phyloP scores from a whole-genome alignment of 2,113 vertebrate species.

The Cygnus atratus region DNA sequence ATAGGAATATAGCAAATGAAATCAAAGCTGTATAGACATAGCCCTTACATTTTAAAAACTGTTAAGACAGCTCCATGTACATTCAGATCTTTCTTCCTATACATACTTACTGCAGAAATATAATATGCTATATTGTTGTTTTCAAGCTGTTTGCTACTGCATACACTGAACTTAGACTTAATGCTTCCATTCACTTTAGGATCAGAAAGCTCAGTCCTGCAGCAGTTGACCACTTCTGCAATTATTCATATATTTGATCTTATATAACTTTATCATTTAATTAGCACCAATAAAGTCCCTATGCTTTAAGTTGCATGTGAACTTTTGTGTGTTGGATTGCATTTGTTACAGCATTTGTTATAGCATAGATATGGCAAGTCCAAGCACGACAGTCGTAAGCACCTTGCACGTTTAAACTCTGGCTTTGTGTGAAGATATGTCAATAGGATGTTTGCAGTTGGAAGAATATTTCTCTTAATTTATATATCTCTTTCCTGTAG shows the following conservation, averaged over 20 bases:
- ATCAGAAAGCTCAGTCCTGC: constrained; percentile 3
- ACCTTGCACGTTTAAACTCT: neutral
- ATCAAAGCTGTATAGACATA: constrained; percentile 21
- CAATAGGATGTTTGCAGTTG: neutral
- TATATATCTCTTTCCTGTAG: neutral
- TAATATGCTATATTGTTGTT: neutral
- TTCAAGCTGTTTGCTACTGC: neutral
- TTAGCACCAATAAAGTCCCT: neutral
- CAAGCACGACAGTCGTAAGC: neutral
- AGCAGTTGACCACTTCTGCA: neutral
- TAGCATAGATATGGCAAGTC: neutral
- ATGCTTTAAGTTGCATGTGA: neutral
- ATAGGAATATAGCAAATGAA: constrained; percentile 26
- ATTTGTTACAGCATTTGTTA: neutral
- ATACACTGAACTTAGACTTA: neutral
- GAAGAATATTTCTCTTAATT: neutral
- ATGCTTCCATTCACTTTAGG: neutral
- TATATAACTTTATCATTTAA: neutral
- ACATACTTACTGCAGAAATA: neutral
- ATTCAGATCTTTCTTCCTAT: neutral
- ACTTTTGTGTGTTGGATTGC: neutral
- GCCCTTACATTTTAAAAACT: constrained; percentile 5
- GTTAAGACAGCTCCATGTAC: neutral
- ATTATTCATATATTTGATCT: neutral
- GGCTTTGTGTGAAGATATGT: neutral